Conservation (phyloP, 1,140 invertebrate species). For the Drosophila nigrodunni region DNA sequence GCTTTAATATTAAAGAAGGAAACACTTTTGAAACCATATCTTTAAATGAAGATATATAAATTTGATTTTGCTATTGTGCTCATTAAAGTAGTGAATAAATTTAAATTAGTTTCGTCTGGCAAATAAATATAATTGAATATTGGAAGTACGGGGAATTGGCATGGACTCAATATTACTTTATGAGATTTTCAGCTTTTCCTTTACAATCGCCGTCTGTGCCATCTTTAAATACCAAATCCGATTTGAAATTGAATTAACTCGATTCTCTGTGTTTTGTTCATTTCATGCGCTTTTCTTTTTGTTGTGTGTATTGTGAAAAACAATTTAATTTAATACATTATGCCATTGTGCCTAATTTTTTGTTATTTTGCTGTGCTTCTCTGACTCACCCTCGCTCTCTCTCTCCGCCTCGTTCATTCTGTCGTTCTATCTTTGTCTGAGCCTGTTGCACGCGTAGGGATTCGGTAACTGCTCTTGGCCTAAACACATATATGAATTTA, state of each 20-base stretch:
- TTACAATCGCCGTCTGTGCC: conserved; percentile 2
- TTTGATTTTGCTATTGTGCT: too few species aligned
- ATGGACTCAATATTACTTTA: neutral
- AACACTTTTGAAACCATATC: neutral
- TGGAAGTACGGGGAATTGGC: neutral
- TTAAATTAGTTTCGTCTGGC: too few species aligned
- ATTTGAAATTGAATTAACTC: conserved; percentile 11
- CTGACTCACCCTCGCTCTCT: neutral
- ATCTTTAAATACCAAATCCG: conserved; percentile 16
- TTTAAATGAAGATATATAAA: too few species aligned
- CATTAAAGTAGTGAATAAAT: too few species aligned
- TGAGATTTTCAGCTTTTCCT: neutral
- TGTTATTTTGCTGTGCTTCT: neutral
- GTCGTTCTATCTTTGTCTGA: conserved; percentile 2
- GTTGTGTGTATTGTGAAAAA: conserved; percentile 15
- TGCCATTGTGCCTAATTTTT: conserved; percentile 14
- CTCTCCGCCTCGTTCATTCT: conserved; percentile 14
- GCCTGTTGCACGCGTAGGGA: conserved; percentile 55
- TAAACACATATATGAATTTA: conserved; percentile 6
- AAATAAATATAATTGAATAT: too few species aligned
- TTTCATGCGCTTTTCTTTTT: conserved; percentile 6
- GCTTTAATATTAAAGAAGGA: neutral
- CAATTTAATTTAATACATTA: conserved; percentile 21
- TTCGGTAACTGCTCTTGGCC: conserved; percentile 30
- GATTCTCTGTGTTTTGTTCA: conserved; percentile 8